Conservation (phyloP, 2,797 vertebrate genomes). For the Microctenopoma lineatum region DNA sequence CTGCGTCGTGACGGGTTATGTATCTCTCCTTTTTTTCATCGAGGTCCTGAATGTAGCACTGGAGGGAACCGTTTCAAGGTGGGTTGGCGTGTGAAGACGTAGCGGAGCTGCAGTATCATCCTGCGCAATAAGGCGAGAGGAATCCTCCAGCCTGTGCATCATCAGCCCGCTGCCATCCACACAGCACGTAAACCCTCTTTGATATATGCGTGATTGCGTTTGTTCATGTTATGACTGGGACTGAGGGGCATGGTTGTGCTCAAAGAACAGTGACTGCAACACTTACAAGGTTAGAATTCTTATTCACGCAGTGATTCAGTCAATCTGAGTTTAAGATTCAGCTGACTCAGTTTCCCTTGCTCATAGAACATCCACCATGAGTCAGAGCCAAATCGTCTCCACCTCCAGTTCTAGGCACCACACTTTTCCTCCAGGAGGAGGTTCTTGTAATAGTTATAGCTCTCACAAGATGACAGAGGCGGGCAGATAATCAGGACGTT, state of each 20-base stretch:
- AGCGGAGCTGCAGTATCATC: conserved; percentile 93
- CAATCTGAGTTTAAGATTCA: conserved; percentile 23
- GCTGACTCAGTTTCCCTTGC: conserved; percentile 47
- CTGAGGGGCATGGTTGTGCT: not conserved
- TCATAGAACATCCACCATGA: conserved; percentile 25
- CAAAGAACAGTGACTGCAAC: not conserved
- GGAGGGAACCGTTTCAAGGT: conserved; percentile 87
- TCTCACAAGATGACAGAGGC: conserved; percentile 12
- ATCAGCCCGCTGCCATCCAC: conserved; percentile 20
- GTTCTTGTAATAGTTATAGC: conserved; percentile 2
- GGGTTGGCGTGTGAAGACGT: conserved; percentile 90
- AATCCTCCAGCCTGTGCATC: conserved; percentile 48
- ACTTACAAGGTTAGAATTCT: not conserved
- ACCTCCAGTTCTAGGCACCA: conserved; percentile 20
- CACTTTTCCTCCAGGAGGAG: conserved; percentile 25
- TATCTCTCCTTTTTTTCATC: conserved; percentile 5
- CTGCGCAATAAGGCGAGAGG: conserved; percentile 90
- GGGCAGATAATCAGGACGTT: not conserved
- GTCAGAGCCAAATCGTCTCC: conserved; percentile 14
- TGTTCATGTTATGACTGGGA: not conserved
- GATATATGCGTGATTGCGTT: not conserved
- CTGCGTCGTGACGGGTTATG: not conserved
- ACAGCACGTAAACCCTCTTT: not conserved
- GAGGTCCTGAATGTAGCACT: conserved; percentile 53
- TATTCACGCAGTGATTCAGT: conserved; percentile 40